phyloP scores from a whole-genome alignment of 2,888 invertebrate species.

The Sphecodes monilicornis region DNA sequence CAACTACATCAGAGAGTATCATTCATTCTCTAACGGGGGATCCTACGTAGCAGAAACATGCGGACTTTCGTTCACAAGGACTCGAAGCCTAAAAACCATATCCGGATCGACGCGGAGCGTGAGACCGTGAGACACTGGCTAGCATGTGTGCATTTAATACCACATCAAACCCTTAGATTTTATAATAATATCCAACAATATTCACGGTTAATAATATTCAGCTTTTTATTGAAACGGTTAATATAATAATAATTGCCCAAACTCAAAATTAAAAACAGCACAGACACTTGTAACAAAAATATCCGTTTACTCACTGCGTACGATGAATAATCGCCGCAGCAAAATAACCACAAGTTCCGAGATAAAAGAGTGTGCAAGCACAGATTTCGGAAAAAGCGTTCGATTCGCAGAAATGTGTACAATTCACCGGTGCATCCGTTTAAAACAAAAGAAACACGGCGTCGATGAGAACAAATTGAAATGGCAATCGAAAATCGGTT shows the following conservation, averaged over 20 bases:
- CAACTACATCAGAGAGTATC: neutral
- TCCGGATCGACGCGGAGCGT: constrained; percentile 49
- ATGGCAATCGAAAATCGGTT: constrained; percentile 35
- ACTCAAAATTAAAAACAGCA: too few relatives aligned
- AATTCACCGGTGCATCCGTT: neutral
- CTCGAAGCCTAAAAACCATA: constrained; percentile 19
- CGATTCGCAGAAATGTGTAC: neutral
- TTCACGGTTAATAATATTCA: too few relatives aligned
- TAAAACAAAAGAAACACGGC: neutral
- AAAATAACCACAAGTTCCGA: neutral
- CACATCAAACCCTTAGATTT: neutral
- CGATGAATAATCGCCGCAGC: neutral
- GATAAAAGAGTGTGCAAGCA: too few relatives aligned
- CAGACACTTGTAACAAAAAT: neutral
- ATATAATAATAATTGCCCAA: too few relatives aligned
- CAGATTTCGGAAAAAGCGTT: too few relatives aligned
- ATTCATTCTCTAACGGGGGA: neutral
- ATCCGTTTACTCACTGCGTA: neutral
- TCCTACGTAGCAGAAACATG: neutral
- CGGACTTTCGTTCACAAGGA: constrained; percentile 2
- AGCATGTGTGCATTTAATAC: constrained; percentile 46
- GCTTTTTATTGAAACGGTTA: too few relatives aligned
- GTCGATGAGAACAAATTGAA: constrained; percentile 27
- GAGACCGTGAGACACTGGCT: constrained; percentile 56
- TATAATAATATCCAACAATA: too few relatives aligned